A percentile compares a stretch with the other conserved stretches of the same genome.
Evolutionary conservation across 2,888 invertebrate genomes (phyloP).

Genomic region (Morpho achilles): DNA sequence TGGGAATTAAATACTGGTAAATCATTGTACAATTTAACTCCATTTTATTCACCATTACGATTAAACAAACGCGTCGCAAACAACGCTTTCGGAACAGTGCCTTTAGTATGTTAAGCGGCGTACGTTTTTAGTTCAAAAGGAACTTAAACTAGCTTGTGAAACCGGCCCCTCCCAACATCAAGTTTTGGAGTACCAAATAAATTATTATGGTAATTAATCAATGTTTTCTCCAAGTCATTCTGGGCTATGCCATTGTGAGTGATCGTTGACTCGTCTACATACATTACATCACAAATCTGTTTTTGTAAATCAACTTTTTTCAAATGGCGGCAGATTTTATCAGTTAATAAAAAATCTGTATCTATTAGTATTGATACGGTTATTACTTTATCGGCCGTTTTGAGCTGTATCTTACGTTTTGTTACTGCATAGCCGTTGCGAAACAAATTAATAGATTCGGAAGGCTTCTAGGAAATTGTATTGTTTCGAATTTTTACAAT

Average conservation of each 20-base stretch:
- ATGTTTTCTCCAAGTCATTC: slow-evolving; percentile 78
- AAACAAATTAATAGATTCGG: slow-evolving; percentile 12
- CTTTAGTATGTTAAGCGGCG: slow-evolving; percentile 37
- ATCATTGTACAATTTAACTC: no score
- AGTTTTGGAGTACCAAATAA: slow-evolving; percentile 79
- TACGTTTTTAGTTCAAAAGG: slow-evolving; percentile 57
- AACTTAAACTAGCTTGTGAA: slow-evolving; percentile 62
- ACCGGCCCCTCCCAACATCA: slow-evolving; percentile 69
- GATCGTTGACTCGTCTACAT: slow-evolving; percentile 66
- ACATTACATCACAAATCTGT: slow-evolving; percentile 63
- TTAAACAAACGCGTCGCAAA: no score
- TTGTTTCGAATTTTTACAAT: slow-evolving; percentile 17
- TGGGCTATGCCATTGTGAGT: slow-evolving; percentile 67
- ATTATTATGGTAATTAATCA: slow-evolving; percentile 80
- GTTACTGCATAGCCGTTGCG: slow-evolving; percentile 12
- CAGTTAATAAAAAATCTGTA: slow-evolving; percentile 35
- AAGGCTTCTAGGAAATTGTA: slow-evolving; percentile 9
- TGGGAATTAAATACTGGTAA: no score
- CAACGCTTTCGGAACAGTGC: no score
- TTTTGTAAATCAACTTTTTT: slow-evolving; percentile 56
- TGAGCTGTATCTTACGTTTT: slow-evolving; percentile 21
- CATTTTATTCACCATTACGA: no score
- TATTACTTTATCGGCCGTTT: slow-evolving; percentile 24
- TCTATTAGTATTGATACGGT: slow-evolving; percentile 25
- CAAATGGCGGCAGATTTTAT: slow-evolving; percentile 36